Percentiles rank a stretch among this genome's conserved stretches.
These are phyloP conservation scores for Anomalospiza imberbis DNA, from an alignment of 2,797 vertebrate species.

Conservation along the genomic window DNA sequence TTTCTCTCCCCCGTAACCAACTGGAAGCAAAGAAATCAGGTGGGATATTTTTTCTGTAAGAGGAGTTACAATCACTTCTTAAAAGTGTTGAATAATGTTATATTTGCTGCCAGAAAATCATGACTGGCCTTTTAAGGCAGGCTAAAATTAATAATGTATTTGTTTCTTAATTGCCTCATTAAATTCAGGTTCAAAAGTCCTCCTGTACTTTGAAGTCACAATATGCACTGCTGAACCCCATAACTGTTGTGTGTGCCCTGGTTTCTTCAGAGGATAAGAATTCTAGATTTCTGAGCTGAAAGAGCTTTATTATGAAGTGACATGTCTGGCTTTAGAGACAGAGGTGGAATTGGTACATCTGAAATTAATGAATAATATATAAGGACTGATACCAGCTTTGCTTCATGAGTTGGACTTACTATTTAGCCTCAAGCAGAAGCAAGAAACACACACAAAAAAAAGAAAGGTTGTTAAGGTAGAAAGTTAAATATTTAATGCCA, in stretches of 20 bases:
- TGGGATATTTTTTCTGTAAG: neutral
- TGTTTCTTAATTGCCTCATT: neutral
- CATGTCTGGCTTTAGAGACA: neutral
- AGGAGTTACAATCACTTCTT: neutral
- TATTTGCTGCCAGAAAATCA: neutral
- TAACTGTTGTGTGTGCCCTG: neutral
- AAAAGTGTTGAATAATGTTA: neutral
- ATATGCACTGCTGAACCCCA: neutral
- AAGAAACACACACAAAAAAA: neutral
- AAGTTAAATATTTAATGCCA: conserved; percentile 48
- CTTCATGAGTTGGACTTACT: conserved; percentile 5
- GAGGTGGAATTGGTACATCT: conserved; percentile 32
- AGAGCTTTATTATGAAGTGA: neutral
- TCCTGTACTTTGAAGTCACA: neutral
- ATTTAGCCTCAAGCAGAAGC: conserved; percentile 34
- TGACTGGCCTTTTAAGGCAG: neutral
- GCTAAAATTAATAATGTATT: neutral
- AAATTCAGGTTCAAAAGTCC: neutral
- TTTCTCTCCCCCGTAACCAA: neutral
- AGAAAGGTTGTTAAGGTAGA: conserved; percentile 10
- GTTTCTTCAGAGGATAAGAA: neutral
- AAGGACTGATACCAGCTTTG: neutral
- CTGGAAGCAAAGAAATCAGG: neutral
- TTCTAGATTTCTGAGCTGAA: neutral
- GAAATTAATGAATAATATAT: conserved; percentile 49